Evolutionary conservation across 2,797 vertebrate genomes (phyloP), one percentile per base, ranked within the genome.

Genomic region (Smutsia temminckii): DNA sequence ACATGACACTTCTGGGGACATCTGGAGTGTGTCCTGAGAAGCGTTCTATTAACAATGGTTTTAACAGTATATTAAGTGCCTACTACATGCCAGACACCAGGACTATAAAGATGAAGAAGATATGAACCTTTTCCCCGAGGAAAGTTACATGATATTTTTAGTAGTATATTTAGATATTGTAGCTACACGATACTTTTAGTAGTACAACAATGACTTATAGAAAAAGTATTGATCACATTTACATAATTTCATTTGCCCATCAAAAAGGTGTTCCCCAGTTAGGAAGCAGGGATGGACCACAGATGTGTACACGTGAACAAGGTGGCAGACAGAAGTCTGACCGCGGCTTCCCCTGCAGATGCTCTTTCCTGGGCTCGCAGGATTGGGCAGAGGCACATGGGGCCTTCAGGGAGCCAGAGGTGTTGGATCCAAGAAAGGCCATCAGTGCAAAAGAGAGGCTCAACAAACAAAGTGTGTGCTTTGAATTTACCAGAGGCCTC

Each of bases 171-270:
- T 40, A n/a, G 71, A 32, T 10, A 4, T 5, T 1, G 5, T 16
- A 63, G 23, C 51, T 1, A 14, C 7, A 21, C 0, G 0, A 3
- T 2, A 40, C 27, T 55, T 88, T 53, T 17, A 6, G 71, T 0
- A 37, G 72, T 2, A 3, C 29, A 9, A n/a, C 42, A 18, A 1
- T 2, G 7, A 49, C 1, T 42, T 6, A 12, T 46, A 46, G 66
- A 13, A 14, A 18, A 55, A 69, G 23, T 1, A 49, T 0, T 18
- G 0, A 2, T 34, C 21, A 4, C 0, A 12, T 40, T 57, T 21
- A 6, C 3, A 21, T 17, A 32, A 6, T 11, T 8, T 42, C 17
- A 21, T 34, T 8, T n/a, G 53, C 37, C 20, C 37, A 3, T 53
- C 69, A 4, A 6, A 37, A 17, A 61, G 64, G 59, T 5, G 14